phyloP scores from a whole-genome alignment of 2,888 invertebrate genomes.

The Scaptomyza flava region DNA sequence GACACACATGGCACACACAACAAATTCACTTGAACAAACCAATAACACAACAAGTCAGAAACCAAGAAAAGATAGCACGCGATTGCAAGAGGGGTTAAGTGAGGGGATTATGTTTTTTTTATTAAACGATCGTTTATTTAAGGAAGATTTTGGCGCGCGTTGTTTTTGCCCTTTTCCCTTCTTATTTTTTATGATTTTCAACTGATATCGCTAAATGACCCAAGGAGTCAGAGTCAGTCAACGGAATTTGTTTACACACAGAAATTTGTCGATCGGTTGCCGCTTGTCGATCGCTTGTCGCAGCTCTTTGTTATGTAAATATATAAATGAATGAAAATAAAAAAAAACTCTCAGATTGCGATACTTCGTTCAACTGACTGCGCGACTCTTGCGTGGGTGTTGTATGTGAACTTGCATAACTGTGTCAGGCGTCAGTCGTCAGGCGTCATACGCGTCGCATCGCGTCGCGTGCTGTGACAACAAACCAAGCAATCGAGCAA shows the following conservation, averaged over 20 bases:
- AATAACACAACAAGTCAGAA: conserved; percentile 44
- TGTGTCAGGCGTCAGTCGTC: conserved; percentile 57
- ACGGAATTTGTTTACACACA: conserved; percentile 57
- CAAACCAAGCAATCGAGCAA: conserved; percentile 24
- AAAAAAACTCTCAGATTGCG: not conserved
- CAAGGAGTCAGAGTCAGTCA: conserved; percentile 27
- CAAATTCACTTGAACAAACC: conserved; percentile 74
- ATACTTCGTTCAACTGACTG: conserved; percentile 37
- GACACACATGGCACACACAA: conserved; percentile 43
- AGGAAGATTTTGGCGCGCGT: conserved; percentile 72
- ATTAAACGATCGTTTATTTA: conserved; percentile 48
- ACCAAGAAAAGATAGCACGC: conserved; percentile 7
- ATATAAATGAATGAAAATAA: conserved; percentile 7
- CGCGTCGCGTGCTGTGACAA: conserved; percentile 57
- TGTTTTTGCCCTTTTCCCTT: conserved; percentile 9
- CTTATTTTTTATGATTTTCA: conserved; percentile 33
- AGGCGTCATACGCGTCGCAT: not conserved
- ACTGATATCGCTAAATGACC: conserved; percentile 59
- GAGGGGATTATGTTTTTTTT: conserved; percentile 7
- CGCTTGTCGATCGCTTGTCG: not conserved
- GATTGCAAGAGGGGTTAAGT: conserved; percentile 1
- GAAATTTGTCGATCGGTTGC: conserved; percentile 44
- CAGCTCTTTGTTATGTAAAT: conserved; percentile 59
- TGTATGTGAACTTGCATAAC: conserved; percentile 74
- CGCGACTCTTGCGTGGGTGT: conserved; percentile 68